Conservation (phyloP, 92 coral and sea anemone species). For the Pocillopora meandrina region DNA sequence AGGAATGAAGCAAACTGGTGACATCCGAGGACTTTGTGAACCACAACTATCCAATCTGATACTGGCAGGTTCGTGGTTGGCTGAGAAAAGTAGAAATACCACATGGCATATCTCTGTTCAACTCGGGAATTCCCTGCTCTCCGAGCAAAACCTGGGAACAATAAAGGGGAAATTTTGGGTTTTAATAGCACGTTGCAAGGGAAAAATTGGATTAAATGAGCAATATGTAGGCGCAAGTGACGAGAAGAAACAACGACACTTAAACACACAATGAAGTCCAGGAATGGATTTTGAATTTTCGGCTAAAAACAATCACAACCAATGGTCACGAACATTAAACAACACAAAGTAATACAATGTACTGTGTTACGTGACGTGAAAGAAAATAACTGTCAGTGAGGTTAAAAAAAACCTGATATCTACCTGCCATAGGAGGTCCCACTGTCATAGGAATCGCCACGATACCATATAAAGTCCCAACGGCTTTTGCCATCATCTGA, state of each 20-base stretch:
- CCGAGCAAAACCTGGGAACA: slow-evolving; percentile 12
- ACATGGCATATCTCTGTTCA: slow-evolving; percentile 11
- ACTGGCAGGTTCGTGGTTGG: neutral
- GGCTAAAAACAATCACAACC: neutral
- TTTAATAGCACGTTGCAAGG: neutral
- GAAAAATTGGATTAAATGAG: neutral
- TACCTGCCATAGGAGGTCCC: slow-evolving; percentile 98
- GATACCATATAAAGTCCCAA: slow-evolving; percentile 80
- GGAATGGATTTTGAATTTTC: neutral
- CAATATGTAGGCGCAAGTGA: neutral
- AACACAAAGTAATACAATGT: neutral
- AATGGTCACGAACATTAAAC: neutral
- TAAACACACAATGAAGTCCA: neutral
- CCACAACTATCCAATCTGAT: slow-evolving; percentile 15
- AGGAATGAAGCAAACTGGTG: slow-evolving; percentile 3
- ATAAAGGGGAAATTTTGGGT: neutral
- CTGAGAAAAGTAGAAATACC: slow-evolving; percentile 4
- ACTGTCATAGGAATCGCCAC: slow-evolving; percentile 82
- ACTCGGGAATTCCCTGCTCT: neutral
- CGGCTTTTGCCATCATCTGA: slow-evolving; percentile 79
- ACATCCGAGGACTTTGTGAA: neutral
- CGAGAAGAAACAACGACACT: too few species aligned
- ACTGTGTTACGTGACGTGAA: neutral
- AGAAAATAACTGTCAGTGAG: neutral
- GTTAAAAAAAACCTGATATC: neutral